Evolutionary conservation across 2,113 vertebrate genomes (phyloP).

Genomic region (Oreochromis tanganicae): DNA sequence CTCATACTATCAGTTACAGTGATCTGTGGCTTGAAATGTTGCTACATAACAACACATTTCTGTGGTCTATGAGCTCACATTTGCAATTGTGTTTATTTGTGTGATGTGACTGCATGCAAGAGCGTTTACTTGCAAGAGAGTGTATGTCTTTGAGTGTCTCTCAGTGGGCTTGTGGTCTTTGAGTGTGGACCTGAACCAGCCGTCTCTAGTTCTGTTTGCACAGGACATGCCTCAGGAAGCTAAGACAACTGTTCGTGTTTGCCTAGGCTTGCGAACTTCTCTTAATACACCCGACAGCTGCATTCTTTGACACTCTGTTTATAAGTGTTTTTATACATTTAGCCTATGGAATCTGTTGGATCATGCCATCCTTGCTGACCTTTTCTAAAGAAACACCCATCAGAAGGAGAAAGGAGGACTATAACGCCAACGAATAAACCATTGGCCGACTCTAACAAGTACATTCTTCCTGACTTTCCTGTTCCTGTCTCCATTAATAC

Average conservation of each 20-base stretch:
- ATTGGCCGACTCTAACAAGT: neutral
- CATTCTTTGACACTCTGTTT: conserved; percentile 54
- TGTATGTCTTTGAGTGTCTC: conserved; percentile 18
- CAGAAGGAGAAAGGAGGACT: neutral
- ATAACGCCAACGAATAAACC: neutral
- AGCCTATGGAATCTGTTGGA: conserved; percentile 47
- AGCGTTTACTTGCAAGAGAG: conserved; percentile 6
- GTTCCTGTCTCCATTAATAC: neutral
- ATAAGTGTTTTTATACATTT: conserved; percentile 52
- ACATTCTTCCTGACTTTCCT: neutral
- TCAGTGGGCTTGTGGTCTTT: conserved; percentile 25
- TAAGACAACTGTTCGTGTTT: conserved; percentile 78
- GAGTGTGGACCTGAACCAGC: conserved; percentile 57
- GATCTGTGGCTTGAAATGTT: neutral
- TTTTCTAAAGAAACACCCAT: neutral
- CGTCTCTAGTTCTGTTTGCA: conserved; percentile 76
- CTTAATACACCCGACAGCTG: conserved; percentile 62
- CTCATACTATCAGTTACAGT: neutral
- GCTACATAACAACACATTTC: neutral
- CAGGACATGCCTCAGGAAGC: conserved; percentile 78
- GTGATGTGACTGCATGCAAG: neutral
- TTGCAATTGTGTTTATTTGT: conserved; percentile 20
- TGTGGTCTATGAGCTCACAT: conserved; percentile 12
- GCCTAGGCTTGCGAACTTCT: conserved; percentile 64
- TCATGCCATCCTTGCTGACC: neutral